Base-by-base conservation (phyloP, 2,888 invertebrate genomes). In the Drosophila subsilvestris region DNA sequence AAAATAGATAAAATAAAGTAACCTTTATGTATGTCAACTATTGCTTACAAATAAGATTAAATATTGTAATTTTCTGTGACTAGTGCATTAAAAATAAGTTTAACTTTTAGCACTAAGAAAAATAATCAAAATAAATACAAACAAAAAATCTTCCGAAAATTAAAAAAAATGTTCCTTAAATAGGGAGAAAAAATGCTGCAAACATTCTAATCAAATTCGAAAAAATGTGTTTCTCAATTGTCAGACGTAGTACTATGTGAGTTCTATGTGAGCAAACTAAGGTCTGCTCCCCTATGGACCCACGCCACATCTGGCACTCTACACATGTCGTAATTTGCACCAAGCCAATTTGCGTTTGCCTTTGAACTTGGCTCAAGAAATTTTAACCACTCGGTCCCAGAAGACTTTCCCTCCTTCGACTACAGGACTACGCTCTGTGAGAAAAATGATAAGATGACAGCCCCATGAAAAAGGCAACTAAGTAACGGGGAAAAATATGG, bases 391-490 rank as follows among this genome's bases (percentile, higher is more conserved):
- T 70, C 72, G 74, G 57, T 50, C 53, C 20, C 47, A n/a, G 29
- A 53, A 65, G 48, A 49, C 48, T 49, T 32, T 22, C 20, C 42
- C 42, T 48, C 18, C 42, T 20, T 9, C n/a, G 22, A 37, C 37
- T 37, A 53, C 6, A 42, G 17, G 48, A 10, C 29, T 22, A 48
- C 32, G 51, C 83, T 65, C 80, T 82, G 86, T 61, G 79, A 84
- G 85, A 86, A 78, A 85, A 87, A 87, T 85, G 86, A 87, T 87
- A 85, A 87, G 88, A 87, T 80, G 84, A 82, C 88, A 87, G 88
- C 74, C 59, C 78, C 71, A 71, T 70, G 71, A 83, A 79, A 83
- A 70, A 70, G 71, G 74, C 69, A 75, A 72, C 60, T 65, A 56
- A 44, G 53, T 47, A 57, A 67, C 44, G 57, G 65, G 49, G 37